A percentile compares a stretch with the other conserved stretches of the same genome.
Evolutionary conservation across 2,113 vertebrate species (phyloP).

Genomic region (Labrus mixtus): DNA sequence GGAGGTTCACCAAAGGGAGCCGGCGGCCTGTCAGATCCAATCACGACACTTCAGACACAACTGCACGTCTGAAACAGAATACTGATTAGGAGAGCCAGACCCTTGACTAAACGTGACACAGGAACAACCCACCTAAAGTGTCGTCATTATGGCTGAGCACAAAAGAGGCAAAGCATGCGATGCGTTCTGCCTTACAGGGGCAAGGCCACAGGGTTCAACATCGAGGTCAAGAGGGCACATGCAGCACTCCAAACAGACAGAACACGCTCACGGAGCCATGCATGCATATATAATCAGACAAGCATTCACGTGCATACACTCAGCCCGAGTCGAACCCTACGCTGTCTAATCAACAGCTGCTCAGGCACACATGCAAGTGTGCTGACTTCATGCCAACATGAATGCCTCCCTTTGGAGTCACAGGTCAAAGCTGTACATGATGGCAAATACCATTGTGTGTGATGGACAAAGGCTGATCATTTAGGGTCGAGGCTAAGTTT

Average conservation of each 20-base stretch:
- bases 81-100: conserved; percentile 42
- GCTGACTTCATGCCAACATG: conserved; percentile 57
- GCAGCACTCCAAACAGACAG: conserved; percentile 33
- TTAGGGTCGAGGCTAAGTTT: conserved; percentile 54
- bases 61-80: conserved; percentile 37
- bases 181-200: conserved; percentile 51
- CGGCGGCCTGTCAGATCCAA: conserved; percentile 22
- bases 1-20: conserved; percentile 1
- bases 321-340: conserved; percentile 9
- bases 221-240: conserved; percentile 45
- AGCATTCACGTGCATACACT: conserved; percentile 32
- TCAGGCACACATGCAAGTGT: conserved; percentile 26
- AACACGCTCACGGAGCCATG: conserved; percentile 36
- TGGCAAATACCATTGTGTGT: conserved; percentile 40
- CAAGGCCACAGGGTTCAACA: conserved; percentile 32
- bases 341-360: conserved; percentile 58
- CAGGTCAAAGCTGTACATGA: conserved; percentile 35
- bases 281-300: conserved; percentile 50
- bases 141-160: conserved; percentile 29
- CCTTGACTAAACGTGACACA: conserved; percentile 58
- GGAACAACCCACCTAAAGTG: conserved; percentile 37
- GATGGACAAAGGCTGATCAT: conserved; percentile 52
- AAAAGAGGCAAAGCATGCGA: conserved; percentile 18
- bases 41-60: conserved; percentile 10
- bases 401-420: conserved; percentile 51